Evolutionary conservation across 30 jellyfish, hydroid and myxozoan species (phyloP).

Genomic region (Hydra vulgaris): DNA sequence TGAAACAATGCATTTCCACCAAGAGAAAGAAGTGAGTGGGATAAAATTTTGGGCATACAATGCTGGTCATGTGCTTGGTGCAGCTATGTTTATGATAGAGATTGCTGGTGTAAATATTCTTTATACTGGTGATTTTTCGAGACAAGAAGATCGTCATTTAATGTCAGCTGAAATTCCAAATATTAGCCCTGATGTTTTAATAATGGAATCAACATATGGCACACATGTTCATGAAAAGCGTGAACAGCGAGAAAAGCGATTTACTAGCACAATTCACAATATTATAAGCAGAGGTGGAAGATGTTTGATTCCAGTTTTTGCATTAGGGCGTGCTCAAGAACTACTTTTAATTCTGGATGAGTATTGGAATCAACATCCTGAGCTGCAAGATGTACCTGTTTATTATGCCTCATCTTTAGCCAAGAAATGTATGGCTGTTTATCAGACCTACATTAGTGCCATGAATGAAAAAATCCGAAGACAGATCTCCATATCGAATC

Average conservation of each 20-base stretch:
- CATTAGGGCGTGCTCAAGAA: constrained; percentile 99
- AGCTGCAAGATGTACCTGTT: constrained; percentile 90
- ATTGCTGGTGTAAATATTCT: constrained; percentile 98
- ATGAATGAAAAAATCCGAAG: constrained; percentile 85
- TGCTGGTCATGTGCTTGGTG: constrained; percentile 99
- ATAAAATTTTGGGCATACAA: constrained; percentile 94
- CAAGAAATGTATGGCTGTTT: constrained; percentile 97
- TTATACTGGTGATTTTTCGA: constrained; percentile 99
- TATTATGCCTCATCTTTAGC: constrained; percentile 97
- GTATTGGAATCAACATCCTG: constrained; percentile 96
- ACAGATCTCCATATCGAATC: constrained; percentile 91
- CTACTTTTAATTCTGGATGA: constrained; percentile 88
- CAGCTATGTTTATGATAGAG: constrained; percentile 98
- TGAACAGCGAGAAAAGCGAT: constrained; percentile 89
- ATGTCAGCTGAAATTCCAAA: constrained; percentile 98
- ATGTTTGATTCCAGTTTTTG: constrained; percentile 94
- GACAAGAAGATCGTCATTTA: constrained; percentile 99
- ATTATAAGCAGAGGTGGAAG: constrained; percentile 92
- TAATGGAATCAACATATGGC: constrained; percentile 99
- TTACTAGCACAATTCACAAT: constrained; percentile 84
- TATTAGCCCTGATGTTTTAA: constrained; percentile 89
- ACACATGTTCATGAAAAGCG: constrained; percentile 95
- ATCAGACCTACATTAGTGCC: constrained; percentile 98
- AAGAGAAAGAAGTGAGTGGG: constrained; percentile 95
- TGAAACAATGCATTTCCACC: constrained; percentile 96